A percentile compares a stretch with the other conserved stretches of the same genome.
Evolutionary conservation across 2,888 invertebrate genomes (phyloP).

Genomic region (Eurois occulta): DNA sequence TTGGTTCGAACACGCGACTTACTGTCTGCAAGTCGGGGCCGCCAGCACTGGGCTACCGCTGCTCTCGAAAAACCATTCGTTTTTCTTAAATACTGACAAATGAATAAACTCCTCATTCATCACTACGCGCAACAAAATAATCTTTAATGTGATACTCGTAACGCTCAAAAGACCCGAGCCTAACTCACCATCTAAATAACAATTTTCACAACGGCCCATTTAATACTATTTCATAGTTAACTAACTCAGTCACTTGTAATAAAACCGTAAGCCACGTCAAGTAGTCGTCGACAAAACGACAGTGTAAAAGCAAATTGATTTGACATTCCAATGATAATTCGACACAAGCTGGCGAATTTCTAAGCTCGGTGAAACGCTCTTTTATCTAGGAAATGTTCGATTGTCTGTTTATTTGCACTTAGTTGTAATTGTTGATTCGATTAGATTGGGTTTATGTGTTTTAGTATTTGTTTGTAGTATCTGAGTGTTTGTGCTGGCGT

Average conservation of each 20-base stretch:
- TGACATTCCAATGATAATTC: slow-evolving; percentile 87
- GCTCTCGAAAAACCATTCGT: too few species aligned
- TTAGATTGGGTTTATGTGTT: slow-evolving; percentile 38
- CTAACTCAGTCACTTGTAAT: slow-evolving; percentile 72
- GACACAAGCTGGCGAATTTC: slow-evolving; percentile 76
- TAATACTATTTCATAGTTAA: slow-evolving; percentile 72
- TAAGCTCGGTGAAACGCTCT: slow-evolving; percentile 71
- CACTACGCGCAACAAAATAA: not conserved
- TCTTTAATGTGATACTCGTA: not conserved
- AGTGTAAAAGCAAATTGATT: slow-evolving; percentile 85
- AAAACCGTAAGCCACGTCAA: slow-evolving; percentile 76
- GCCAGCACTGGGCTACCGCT: too few species aligned
- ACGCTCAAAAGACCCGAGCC: not conserved
- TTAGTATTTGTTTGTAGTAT: not conserved
- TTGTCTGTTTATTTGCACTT: slow-evolving; percentile 65
- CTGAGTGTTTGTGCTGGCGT: not conserved
- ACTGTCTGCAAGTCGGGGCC: too few species aligned
- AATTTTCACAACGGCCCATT: slow-evolving; percentile 70
- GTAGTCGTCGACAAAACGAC: slow-evolving; percentile 77
- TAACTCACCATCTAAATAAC: slow-evolving; percentile 54
- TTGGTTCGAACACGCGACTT: too few species aligned
- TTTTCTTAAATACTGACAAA: not conserved
- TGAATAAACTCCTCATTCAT: not conserved
- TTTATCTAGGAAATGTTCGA: slow-evolving; percentile 73
- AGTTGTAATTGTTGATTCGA: slow-evolving; percentile 56